Percentiles rank a stretch among this genome's conserved stretches.
Conservation (phyloP, 2,797 vertebrate species). For the Syngnathus rostellatus region DNA sequence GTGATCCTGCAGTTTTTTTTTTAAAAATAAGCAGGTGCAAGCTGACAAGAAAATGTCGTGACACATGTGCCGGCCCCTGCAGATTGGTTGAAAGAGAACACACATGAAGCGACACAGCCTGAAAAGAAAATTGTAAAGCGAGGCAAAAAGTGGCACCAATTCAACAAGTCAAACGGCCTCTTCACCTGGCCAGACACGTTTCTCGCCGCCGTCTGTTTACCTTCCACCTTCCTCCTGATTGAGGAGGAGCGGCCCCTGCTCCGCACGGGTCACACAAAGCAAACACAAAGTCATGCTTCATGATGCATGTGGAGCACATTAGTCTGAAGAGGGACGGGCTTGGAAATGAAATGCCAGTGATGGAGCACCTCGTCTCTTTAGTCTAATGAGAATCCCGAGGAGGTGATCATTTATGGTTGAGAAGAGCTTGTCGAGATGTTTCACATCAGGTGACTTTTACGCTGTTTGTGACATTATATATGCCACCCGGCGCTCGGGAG, state of each 20-base stretch:
- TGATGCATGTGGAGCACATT: constrained; percentile 20
- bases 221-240: constrained; percentile 20
- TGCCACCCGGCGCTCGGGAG: constrained; percentile 6
- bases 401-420: constrained; percentile 44
- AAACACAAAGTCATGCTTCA: constrained; percentile 34
- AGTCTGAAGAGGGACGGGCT: constrained; percentile 23
- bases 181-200: background rate
- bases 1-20: no score
- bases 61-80: no score
- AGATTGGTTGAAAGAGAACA: no score
- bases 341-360: constrained; percentile 45
- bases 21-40: no score
- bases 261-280: constrained; percentile 21
- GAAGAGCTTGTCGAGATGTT: constrained; percentile 23
- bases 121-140: no score
- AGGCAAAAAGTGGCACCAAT: no score
- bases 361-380: constrained; percentile 54
- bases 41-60: no score
- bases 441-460: constrained; percentile 22
- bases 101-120: no score
- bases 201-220: background rate
- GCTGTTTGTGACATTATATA: constrained; percentile 31
- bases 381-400: constrained; percentile 50
- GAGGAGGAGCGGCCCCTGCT: constrained; percentile 27
- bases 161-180: constrained; percentile 8